phyloP scores from a whole-genome alignment of 1,140 invertebrate species.

The Globodera rostochiensis region DNA sequence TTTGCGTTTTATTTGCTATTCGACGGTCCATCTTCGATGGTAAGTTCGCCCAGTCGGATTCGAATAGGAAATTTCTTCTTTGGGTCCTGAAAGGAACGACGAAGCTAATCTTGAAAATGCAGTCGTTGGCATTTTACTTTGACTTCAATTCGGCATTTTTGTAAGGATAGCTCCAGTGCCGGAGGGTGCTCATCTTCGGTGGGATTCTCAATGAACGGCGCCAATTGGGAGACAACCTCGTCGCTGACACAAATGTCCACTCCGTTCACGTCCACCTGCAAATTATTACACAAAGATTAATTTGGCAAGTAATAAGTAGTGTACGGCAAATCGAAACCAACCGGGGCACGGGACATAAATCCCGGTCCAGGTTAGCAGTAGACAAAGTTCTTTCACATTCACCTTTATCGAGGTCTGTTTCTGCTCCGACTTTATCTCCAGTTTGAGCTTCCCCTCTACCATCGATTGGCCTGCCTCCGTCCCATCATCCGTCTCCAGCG shows the following conservation, averaged over 20 bases:
- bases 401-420: slow-evolving; percentile 24
- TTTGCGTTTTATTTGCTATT: neutral
- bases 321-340: too few relatives aligned
- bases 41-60: slow-evolving; percentile 24
- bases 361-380: too few relatives aligned
- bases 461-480: neutral
- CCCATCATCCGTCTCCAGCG: neutral
- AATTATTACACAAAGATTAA: neutral
- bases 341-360: too few relatives aligned
- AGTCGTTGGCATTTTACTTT: slow-evolving; percentile 4
- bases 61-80: slow-evolving; percentile 26
- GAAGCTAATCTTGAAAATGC: neutral
- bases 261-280: slow-evolving; percentile 18
- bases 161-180: slow-evolving; percentile 20
- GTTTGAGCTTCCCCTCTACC: slow-evolving; percentile 1
- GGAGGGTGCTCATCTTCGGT: slow-evolving; percentile 17
- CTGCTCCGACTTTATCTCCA: slow-evolving; percentile 18
- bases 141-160: slow-evolving; percentile 31
- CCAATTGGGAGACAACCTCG: slow-evolving; percentile 31
- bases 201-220: slow-evolving; percentile 27
- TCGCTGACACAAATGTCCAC: slow-evolving; percentile 29
- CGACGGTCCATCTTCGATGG: slow-evolving; percentile 15
- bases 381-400: neutral
- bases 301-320: too few relatives aligned
- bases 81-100: slow-evolving; percentile 18